Evolutionary conservation across 2,888 invertebrate species (phyloP), one percentile per base, ranked within the genome.

Genomic region (Eupelmus urozonus): DNA sequence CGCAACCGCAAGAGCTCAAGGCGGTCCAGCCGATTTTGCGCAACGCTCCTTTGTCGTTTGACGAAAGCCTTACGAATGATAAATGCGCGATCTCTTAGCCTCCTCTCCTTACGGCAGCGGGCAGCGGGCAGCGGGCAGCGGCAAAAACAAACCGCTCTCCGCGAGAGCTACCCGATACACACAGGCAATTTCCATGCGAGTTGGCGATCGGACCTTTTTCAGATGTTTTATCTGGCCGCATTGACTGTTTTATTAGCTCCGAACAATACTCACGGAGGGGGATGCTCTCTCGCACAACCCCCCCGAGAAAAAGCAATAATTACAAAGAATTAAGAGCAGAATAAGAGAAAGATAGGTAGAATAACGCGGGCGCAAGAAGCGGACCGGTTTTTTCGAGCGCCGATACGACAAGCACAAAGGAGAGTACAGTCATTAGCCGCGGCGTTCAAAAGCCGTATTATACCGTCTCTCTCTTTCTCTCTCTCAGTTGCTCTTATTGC

Each of bases 231-330:
- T 75, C 65, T 65, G 2, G 4, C 2, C 42, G 57, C 53, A 40
- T 49, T 67, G 67, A 67, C 74, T 75, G 40, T 75, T 75, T 75
- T 75, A 75, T 75, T 75, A 67, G 51, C 59, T 4, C 51, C n/a
- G 45, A 55, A 73, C 65, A 65, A 65, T 73, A 45, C 45, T 25
- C 18, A 40, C 25, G 9, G 34, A 25, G 34, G 55, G 2, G 9
- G 55, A 72, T 72, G 55, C 40, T 51, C 60, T 18, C n/a, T n/a
- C n/a, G 23, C 34, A 45, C 51, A 55, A 55, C 9, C 9, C 4
- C 1, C n/a, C 3, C 45, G n/a, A 45, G 5, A 34, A 29, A 34
- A 51, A 16, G 0, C 13, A 25, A 27, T 55, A 29, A 73, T 65
- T 57, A 59, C 57, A 63, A 73, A 73, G 45, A 57, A 49, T 63